Evolutionary conservation across 1,140 invertebrate genomes (phyloP).

Genomic region (Berghia stephanieae): DNA sequence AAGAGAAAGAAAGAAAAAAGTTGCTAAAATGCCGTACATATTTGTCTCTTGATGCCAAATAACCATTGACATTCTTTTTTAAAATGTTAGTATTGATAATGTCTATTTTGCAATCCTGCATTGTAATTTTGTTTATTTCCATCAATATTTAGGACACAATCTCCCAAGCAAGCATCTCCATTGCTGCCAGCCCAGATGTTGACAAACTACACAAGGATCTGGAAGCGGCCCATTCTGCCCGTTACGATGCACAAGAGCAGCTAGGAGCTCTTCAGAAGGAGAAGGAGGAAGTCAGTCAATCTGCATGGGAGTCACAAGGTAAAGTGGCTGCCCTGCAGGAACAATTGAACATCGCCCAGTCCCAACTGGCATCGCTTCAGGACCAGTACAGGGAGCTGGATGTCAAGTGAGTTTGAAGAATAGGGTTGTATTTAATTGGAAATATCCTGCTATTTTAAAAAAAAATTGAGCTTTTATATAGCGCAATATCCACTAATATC

Average conservation of each 20-base stretch:
- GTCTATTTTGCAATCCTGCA: not conserved
- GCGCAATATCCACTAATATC: too few relatives aligned
- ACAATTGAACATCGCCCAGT: slow-evolving; percentile 63
- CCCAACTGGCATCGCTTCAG: slow-evolving; percentile 53
- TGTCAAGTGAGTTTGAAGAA: slow-evolving; percentile 32
- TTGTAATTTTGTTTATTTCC: not conserved
- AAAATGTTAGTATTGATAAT: not conserved
- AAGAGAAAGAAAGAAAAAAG: not conserved
- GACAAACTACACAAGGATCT: slow-evolving; percentile 39
- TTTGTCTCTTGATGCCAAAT: too few relatives aligned
- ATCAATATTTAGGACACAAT: slow-evolving; percentile 33
- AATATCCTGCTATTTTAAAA: not conserved
- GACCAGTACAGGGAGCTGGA: slow-evolving; percentile 50
- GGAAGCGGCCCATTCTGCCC: slow-evolving; percentile 36
- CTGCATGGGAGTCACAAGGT: slow-evolving; percentile 41
- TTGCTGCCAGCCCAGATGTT: slow-evolving; percentile 36
- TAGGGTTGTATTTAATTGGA: too few relatives aligned
- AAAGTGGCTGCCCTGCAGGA: slow-evolving; percentile 53
- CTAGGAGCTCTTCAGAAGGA: slow-evolving; percentile 47
- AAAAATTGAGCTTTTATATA: too few relatives aligned
- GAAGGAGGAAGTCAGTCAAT: slow-evolving; percentile 42
- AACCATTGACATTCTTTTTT: not conserved
- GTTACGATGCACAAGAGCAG: slow-evolving; percentile 35
- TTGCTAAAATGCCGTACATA: too few relatives aligned
- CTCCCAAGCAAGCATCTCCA: slow-evolving; percentile 36